Conservation (phyloP, 2,113 vertebrate genomes). For the Plectropomus leopardus region DNA sequence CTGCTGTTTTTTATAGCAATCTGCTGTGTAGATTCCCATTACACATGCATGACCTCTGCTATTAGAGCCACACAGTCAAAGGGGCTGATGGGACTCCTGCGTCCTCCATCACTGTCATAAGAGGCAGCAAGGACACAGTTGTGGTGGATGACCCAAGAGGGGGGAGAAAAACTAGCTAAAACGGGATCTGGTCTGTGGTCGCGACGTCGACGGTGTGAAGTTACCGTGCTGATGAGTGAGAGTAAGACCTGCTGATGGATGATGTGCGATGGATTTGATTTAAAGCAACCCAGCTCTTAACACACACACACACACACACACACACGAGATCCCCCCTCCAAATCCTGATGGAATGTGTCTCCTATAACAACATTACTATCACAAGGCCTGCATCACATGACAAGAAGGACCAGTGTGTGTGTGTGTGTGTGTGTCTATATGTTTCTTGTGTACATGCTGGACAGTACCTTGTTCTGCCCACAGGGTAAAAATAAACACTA, state of each 20-base stretch:
- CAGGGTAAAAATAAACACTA: constrained; percentile 63
- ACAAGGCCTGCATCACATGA: constrained; percentile 75
- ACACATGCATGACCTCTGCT: constrained; percentile 17
- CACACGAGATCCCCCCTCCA: constrained; percentile 61
- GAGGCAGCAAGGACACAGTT: constrained; percentile 39
- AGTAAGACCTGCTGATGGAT: constrained; percentile 66
- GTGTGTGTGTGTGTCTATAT: constrained; percentile 10
- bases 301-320: constrained; percentile 42
- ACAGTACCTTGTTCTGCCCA: constrained; percentile 41
- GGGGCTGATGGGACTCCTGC: constrained; percentile 6
- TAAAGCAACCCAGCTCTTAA: constrained; percentile 39
- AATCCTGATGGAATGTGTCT: constrained; percentile 76
- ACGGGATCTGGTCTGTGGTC: constrained; percentile 49
- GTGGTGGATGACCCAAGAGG: constrained; percentile 42
- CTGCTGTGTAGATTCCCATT: background rate
- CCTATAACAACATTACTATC: constrained; percentile 77
- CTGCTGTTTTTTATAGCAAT: constrained; percentile 12
- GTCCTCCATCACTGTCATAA: constrained; percentile 28
- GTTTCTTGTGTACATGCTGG: background rate
- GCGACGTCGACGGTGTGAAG: constrained; percentile 59
- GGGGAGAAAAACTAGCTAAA: constrained; percentile 47
- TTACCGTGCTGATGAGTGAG: constrained; percentile 63
- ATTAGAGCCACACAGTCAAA: constrained; percentile 38
- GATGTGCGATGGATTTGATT: constrained; percentile 62
- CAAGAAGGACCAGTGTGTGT: constrained; percentile 15